phyloP scores from a whole-genome alignment of 1,140 invertebrate genomes.

The Atta cephalotes region DNA sequence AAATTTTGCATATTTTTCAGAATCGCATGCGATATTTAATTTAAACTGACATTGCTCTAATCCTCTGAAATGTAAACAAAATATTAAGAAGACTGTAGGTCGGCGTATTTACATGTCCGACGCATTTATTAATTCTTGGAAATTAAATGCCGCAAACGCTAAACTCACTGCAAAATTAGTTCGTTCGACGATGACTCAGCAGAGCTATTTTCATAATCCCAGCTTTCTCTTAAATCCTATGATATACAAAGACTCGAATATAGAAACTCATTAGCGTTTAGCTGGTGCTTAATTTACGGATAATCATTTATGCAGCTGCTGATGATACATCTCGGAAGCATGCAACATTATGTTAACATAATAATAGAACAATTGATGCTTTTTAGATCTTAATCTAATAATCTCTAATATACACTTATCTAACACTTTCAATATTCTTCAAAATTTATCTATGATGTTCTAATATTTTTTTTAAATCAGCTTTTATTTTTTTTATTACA shows the following conservation, averaged over 20 bases:
- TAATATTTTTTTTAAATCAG: neutral
- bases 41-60: slow-evolving; percentile 11
- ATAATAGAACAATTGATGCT: neutral
- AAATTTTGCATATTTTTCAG: slow-evolving; percentile 24
- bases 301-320: slow-evolving; percentile 18
- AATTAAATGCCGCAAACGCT: slow-evolving; percentile 18
- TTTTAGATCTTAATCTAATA: neutral
- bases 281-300: neutral
- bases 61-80: slow-evolving; percentile 12
- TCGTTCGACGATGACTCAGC: slow-evolving; percentile 15
- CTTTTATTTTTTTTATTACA: slow-evolving; percentile 20
- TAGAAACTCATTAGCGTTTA: slow-evolving; percentile 26
- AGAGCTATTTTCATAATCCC: slow-evolving; percentile 18
- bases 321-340: neutral
- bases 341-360: neutral
- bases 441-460: neutral
- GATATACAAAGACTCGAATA: slow-evolving; percentile 4
- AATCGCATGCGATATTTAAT: slow-evolving; percentile 21
- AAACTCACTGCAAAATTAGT: slow-evolving; percentile 20
- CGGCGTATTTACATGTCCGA: neutral
- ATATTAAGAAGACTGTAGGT: neutral
- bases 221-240: slow-evolving; percentile 13
- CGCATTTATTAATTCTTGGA: slow-evolving; percentile 18
- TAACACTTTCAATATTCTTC: neutral
- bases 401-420: neutral